Conservation (phyloP, 2,888 invertebrate genomes). For the Muscina levida region DNA sequence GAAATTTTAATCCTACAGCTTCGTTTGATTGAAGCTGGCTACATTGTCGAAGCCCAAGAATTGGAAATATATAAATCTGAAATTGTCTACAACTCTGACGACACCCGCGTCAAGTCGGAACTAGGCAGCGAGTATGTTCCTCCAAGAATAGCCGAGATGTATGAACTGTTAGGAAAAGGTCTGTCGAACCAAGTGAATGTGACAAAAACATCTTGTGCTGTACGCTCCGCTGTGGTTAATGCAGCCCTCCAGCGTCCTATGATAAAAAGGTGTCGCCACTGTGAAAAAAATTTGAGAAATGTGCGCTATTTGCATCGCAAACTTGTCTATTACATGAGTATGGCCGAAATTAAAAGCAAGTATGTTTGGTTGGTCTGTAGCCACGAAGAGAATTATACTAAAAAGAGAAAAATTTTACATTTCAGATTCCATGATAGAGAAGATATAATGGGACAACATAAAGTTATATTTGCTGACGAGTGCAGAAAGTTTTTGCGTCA, state of each 20-base stretch:
- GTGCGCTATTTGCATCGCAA: slow-evolving; percentile 75
- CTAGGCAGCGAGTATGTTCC: slow-evolving; percentile 76
- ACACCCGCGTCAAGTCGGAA: slow-evolving; percentile 72
- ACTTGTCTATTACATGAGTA: slow-evolving; percentile 74
- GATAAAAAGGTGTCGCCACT: slow-evolving; percentile 75
- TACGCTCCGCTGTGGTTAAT: slow-evolving; percentile 75
- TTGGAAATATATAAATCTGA: slow-evolving; percentile 81
- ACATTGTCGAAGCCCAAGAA: slow-evolving; percentile 86
- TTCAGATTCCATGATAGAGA: slow-evolving; percentile 55
- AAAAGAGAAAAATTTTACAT: background rate
- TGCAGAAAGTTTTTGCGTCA: slow-evolving; percentile 85
- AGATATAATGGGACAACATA: slow-evolving; percentile 71
- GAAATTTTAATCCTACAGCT: slow-evolving; percentile 81
- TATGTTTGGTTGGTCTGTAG: slow-evolving; percentile 65
- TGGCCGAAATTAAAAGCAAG: slow-evolving; percentile 74
- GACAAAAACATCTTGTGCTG: slow-evolving; percentile 76
- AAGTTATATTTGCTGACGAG: slow-evolving; percentile 84
- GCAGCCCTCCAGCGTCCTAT: slow-evolving; percentile 72
- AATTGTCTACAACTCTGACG: slow-evolving; percentile 73
- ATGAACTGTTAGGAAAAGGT: slow-evolving; percentile 77
- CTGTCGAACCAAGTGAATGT: slow-evolving; percentile 59
- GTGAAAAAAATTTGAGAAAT: slow-evolving; percentile 71
- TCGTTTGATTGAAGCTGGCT: slow-evolving; percentile 88
- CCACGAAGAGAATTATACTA: too few species aligned
- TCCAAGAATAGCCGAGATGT: slow-evolving; percentile 80